A percentile compares a stretch with the other conserved stretches of the same genome.
Evolutionary conservation across 2,113 vertebrate genomes (phyloP).

Genomic region (Amazona vittata): DNA sequence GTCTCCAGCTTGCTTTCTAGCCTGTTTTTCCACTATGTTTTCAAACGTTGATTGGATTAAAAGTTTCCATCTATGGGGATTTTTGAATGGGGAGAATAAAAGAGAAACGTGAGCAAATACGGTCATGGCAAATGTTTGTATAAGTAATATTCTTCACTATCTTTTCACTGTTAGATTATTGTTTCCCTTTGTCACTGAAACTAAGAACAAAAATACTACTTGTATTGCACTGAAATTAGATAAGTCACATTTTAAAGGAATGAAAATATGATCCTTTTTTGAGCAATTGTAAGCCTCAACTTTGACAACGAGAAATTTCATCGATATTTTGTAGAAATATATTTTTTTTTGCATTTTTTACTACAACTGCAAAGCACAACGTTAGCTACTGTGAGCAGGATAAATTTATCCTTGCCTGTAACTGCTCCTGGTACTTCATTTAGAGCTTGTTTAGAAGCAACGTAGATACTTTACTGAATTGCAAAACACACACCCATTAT

Average conservation of each 20-base stretch:
- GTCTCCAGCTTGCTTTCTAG: neutral
- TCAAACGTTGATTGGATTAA: neutral
- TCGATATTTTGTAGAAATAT: neutral
- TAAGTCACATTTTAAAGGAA: neutral
- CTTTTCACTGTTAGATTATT: neutral
- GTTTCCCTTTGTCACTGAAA: neutral
- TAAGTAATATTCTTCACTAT: neutral
- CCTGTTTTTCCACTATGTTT: neutral
- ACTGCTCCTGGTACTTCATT: neutral
- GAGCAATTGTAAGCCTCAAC: neutral
- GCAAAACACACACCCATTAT: neutral
- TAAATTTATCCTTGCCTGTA: neutral
- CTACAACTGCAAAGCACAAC: neutral
- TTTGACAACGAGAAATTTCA: neutral
- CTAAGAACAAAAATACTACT: neutral
- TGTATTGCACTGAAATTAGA: neutral
- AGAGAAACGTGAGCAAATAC: neutral
- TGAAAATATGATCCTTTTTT: neutral
- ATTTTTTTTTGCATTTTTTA: neutral
- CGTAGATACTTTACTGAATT: neutral
- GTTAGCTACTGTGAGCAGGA: neutral
- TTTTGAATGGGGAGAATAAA: neutral
- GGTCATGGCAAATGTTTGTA: neutral
- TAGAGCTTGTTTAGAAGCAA: neutral
- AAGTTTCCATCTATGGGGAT: neutral